Evolutionary conservation across 2,113 vertebrate species (phyloP).

Genomic region (Ondatra zibethicus): DNA sequence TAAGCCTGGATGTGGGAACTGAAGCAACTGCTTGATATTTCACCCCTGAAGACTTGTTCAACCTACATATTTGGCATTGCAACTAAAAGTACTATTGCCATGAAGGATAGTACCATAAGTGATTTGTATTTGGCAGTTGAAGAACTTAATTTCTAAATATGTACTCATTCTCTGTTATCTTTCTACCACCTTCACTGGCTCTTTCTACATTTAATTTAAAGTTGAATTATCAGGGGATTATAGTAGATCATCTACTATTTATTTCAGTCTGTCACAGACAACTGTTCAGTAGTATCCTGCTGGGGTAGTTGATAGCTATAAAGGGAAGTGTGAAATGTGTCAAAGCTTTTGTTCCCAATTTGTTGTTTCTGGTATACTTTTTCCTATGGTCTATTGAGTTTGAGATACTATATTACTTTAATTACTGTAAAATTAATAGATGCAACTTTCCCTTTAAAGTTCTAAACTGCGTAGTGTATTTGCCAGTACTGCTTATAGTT

Average conservation of each 20-base stretch:
- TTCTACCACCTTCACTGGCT: constrained; percentile 20
- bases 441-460: constrained; percentile 19
- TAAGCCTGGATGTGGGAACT: not conserved
- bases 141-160: constrained; percentile 59
- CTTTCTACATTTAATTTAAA: constrained; percentile 43
- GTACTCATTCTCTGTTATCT: not conserved
- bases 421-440: constrained; percentile 75
- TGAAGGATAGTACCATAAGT: not conserved
- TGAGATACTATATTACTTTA: constrained; percentile 63
- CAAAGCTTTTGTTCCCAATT: constrained; percentile 69
- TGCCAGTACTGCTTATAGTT: constrained; percentile 30
- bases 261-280: constrained; percentile 71
- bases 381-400: constrained; percentile 40
- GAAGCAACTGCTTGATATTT: not conserved
- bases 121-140: constrained; percentile 33
- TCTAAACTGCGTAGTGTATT: constrained; percentile 33
- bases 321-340: constrained; percentile 69
- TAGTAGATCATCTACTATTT: constrained; percentile 62
- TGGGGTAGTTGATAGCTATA: constrained; percentile 72
- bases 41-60: not conserved
- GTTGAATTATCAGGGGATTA: constrained; percentile 66
- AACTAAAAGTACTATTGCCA: not conserved
- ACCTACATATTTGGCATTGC: not conserved
- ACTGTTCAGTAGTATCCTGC: constrained; percentile 73
- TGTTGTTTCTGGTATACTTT: constrained; percentile 70